Evolutionary conservation across 1,140 invertebrate genomes (phyloP).

Genomic region (Laodelphax striatellus): DNA sequence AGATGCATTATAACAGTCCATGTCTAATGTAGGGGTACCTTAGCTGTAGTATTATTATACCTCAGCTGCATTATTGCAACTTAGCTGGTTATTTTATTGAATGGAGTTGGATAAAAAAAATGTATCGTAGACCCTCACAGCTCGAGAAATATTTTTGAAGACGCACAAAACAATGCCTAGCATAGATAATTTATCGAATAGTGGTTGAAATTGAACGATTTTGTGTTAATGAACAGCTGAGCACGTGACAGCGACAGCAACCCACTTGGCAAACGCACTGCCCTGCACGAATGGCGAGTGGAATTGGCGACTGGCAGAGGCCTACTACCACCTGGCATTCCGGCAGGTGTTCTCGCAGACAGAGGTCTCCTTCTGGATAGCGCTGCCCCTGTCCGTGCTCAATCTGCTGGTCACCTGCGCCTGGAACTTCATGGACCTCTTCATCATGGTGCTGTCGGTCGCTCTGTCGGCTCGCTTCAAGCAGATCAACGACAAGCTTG

Average conservation of each 20-base stretch:
- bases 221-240: conserved; percentile 27
- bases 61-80: no score
- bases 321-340: conserved; percentile 27
- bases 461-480: conserved; percentile 47
- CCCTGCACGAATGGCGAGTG: conserved; percentile 25
- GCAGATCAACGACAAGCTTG: conserved; percentile 35
- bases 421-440: conserved; percentile 57
- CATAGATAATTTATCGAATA: conserved; percentile 9
- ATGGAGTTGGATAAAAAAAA: no score
- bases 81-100: no score
- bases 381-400: conserved; percentile 34
- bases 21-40: no score
- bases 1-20: no score
- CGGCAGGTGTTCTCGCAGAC: conserved; percentile 31
- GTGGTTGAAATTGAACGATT: neutral
- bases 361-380: conserved; percentile 31
- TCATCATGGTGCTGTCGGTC: conserved; percentile 53
- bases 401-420: conserved; percentile 43
- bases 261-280: conserved; percentile 28
- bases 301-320: conserved; percentile 26
- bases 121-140: no score
- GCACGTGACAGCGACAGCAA: conserved; percentile 30
- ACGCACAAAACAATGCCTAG: neutral
- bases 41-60: no score
- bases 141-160: no score